Conservation (phyloP, 2,113 vertebrate species). For the Todiramphus chloris region DNA sequence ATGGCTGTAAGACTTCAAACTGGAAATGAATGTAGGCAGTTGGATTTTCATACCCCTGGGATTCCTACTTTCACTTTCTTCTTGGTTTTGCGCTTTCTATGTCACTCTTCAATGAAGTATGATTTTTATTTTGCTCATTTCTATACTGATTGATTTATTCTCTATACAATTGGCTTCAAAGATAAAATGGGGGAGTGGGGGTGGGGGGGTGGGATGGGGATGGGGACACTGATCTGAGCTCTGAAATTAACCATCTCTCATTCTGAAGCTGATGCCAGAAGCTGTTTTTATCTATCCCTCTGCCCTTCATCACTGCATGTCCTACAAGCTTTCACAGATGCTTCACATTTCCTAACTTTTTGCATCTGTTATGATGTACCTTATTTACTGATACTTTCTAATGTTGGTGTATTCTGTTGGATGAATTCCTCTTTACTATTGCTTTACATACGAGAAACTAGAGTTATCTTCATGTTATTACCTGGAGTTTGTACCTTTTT, state of each 20-base stretch:
- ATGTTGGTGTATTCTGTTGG: background rate
- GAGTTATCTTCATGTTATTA: background rate
- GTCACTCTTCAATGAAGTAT: constrained; percentile 44
- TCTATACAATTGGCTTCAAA: constrained; percentile 69
- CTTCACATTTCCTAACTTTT: constrained; percentile 58
- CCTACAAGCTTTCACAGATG: constrained; percentile 52
- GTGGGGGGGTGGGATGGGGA: too few species aligned
- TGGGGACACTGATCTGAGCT: constrained; percentile 61
- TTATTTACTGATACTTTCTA: constrained; percentile 43
- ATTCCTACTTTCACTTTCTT: constrained; percentile 50
- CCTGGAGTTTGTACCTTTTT: background rate
- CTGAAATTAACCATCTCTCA: constrained; percentile 83
- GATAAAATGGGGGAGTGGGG: constrained; percentile 43
- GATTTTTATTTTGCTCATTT: constrained; percentile 42
- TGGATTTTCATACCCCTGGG: constrained; percentile 76
- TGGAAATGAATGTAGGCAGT: constrained; percentile 34
- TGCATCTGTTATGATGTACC: background rate
- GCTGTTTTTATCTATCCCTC: constrained; percentile 82
- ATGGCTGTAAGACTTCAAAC: constrained; percentile 27
- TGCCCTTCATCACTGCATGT: constrained; percentile 70
- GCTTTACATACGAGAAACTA: constrained; percentile 25
- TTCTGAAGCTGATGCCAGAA: constrained; percentile 99
- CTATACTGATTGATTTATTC: constrained; percentile 3
- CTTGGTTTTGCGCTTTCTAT: constrained; percentile 42
- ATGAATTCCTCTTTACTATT: background rate